Percentiles rank a stretch among this genome's conserved stretches.
Evolutionary conservation across 2,113 vertebrate genomes (phyloP).

Genomic region (Bombycilla garrulus): DNA sequence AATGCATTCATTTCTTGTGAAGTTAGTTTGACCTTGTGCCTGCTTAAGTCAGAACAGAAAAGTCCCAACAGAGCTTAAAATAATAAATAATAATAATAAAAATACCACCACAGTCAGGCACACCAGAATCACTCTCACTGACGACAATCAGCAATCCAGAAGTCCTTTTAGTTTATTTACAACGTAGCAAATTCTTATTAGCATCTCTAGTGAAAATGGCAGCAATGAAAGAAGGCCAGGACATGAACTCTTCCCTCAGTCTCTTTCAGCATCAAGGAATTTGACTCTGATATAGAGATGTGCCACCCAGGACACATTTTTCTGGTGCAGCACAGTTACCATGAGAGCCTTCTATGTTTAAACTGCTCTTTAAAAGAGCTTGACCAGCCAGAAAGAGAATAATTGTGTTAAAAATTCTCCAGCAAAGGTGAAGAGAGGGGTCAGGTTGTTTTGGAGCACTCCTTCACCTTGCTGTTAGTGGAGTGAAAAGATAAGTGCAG

Average conservation of each 20-base stretch:
- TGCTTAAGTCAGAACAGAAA: neutral
- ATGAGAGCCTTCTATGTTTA: neutral
- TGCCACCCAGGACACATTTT: neutral
- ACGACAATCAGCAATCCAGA: neutral
- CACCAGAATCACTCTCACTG: neutral
- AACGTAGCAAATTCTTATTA: neutral
- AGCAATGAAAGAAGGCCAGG: neutral
- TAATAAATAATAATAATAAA: neutral
- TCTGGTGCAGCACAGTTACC: neutral
- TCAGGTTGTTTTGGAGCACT: neutral
- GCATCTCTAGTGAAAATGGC: neutral
- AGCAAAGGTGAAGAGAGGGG: neutral
- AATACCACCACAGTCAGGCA: neutral
- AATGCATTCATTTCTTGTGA: neutral
- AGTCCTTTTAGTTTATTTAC: neutral
- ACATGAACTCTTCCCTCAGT: neutral
- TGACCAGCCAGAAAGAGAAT: neutral
- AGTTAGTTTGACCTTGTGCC: neutral
- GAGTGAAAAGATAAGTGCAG: neutral
- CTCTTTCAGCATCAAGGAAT: neutral
- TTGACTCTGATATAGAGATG: neutral
- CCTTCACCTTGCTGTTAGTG: neutral
- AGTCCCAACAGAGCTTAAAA: neutral
- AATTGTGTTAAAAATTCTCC: neutral
- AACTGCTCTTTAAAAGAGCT: neutral